Base-by-base conservation (phyloP, 92 coral and sea anemone species). In the Porites evermanni region DNA sequence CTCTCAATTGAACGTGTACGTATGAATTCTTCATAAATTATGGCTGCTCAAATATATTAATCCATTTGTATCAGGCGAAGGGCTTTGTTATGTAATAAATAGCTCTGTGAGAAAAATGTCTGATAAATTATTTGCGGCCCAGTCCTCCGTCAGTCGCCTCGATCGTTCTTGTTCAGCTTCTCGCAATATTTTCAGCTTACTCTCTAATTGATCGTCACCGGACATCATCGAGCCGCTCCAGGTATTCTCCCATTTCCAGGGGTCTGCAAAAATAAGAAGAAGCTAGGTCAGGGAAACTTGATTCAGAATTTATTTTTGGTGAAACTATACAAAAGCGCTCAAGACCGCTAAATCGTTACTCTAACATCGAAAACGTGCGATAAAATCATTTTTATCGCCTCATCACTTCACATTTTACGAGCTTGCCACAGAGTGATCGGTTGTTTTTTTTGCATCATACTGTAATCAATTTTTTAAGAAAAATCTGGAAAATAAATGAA, bases 171-270 rank as follows among this genome's bases (percentile, higher is more conserved):
- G 47, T 38, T 38, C 6, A 38, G 6, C 61, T 64, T 64, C 82
- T 44, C 26, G 2, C 29, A n/a, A 13, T 12, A 66, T 20, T 54
- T 19, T 81, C 76, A 32, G 26, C 32, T 70, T 13, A 64, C 12
- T 68, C n/a, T 58, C 23, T 44, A 17, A 75, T 21, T 21, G 14
- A 12, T 14, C 47, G 54, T 44, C 61, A 12, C 64, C 8, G 21
- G 59, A 18, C 24, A 13, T 70, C 84, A 80, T 10, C 38, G 61
- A 23, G 67, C 76, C 26, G 53, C 84, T 68, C 77, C 86, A 13
- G 85, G 70, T 3, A 71, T 26, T 63, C 75, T 81, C 1, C 75
- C 69, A 7, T 3, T 81, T 3, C 64, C 69, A 7, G 6, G 16
- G 58, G 69, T 26, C 26, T 68, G 29, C 86, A 18, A 13, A 5